A percentile compares a stretch with the other conserved stretches of the same genome.
Conservation (phyloP, 2,113 vertebrate species). For the Alethe diademata region DNA sequence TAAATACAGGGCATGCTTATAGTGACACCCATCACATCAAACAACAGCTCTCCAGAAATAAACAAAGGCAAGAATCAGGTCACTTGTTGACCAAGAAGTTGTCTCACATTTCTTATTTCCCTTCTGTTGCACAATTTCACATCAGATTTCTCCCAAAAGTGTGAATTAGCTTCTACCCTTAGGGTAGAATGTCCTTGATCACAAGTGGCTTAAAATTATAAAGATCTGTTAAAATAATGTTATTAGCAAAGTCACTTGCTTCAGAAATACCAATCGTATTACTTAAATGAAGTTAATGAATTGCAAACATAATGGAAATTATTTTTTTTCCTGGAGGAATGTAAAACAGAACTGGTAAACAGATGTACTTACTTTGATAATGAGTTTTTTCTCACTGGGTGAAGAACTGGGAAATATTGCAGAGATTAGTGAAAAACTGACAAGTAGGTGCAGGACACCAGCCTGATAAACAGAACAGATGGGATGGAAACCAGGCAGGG, state of each 20-base stretch:
- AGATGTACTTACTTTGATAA: background rate
- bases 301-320: background rate
- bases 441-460: background rate
- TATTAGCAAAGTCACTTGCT: background rate
- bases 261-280: background rate
- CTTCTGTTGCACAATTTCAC: background rate
- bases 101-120: background rate
- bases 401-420: background rate
- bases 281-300: background rate
- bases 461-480: background rate
- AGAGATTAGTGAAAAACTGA: background rate
- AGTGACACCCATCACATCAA: background rate
- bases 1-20: background rate
- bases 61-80: background rate
- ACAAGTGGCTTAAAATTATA: background rate
- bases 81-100: background rate
- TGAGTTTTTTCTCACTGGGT: background rate
- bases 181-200: background rate
- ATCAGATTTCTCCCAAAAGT: background rate
- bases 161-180: background rate
- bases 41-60: background rate
- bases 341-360: background rate
- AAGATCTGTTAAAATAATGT: background rate
- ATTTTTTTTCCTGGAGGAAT: background rate
- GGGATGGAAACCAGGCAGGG: background rate